Percentiles rank a stretch among this genome's conserved stretches.
These are phyloP conservation scores for Loris lydekkerianus DNA, from an alignment of 2,797 vertebrate genomes.

Conservation along the genomic window DNA sequence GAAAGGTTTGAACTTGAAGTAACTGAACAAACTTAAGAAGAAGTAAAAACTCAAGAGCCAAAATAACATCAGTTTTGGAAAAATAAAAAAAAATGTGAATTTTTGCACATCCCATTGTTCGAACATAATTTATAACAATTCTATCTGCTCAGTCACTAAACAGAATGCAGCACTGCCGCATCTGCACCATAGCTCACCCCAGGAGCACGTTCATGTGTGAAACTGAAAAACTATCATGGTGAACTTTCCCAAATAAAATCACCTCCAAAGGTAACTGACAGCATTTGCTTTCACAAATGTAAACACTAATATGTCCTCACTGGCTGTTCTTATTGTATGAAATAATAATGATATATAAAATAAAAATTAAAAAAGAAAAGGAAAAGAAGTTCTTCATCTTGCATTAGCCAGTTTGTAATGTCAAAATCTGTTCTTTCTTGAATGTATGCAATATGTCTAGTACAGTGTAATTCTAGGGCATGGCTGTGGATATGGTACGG, in stretches of 20 bases:
- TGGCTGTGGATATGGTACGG: background rate
- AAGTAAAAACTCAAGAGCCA: conserved; percentile 39
- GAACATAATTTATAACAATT: background rate
- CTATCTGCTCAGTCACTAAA: background rate
- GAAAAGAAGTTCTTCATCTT: background rate
- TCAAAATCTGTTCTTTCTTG: background rate
- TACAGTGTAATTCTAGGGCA: background rate
- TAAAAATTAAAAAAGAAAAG: background rate
- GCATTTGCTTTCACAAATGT: conserved; percentile 10
- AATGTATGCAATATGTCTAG: background rate
- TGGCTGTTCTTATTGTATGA: background rate
- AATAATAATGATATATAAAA: background rate
- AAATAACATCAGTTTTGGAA: conserved; percentile 25
- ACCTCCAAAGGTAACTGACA: background rate
- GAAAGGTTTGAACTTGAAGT: background rate
- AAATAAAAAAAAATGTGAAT: conserved; percentile 9
- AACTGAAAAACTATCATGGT: background rate
- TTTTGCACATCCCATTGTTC: background rate
- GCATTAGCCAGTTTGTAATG: background rate
- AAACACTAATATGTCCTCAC: background rate
- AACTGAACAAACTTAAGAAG: background rate
- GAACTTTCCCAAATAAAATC: background rate
- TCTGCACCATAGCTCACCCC: background rate
- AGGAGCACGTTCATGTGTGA: background rate
- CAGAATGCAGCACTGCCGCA: background rate